Conservation (phyloP, 2,797 vertebrate genomes). For the Streptopelia turtur region DNA sequence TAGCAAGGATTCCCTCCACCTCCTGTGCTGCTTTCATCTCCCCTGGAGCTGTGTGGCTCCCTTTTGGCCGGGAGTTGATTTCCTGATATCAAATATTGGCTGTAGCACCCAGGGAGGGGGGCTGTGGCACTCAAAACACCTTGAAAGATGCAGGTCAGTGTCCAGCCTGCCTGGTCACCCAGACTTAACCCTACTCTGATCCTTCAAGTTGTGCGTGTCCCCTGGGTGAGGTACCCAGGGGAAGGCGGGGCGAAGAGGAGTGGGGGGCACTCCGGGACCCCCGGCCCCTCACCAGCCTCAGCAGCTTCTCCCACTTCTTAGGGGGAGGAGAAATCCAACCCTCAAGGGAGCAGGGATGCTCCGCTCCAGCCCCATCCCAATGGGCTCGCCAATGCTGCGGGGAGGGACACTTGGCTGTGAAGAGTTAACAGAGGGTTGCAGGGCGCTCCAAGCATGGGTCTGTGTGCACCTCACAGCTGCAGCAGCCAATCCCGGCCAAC, state of each 20-base stretch:
- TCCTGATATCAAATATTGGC: background rate
- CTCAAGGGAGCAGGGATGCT: too few relatives aligned
- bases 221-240: background rate
- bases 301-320: too few relatives aligned
- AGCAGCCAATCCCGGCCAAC: background rate
- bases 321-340: too few relatives aligned
- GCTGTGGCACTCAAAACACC: background rate
- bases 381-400: background rate
- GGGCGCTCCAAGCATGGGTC: background rate
- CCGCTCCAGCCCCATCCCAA: too few relatives aligned
- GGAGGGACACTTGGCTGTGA: background rate
- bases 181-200: background rate
- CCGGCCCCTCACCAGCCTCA: too few relatives aligned
- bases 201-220: background rate
- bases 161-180: background rate
- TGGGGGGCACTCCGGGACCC: too few relatives aligned
- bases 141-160: background rate
- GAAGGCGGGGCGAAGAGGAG: background rate
- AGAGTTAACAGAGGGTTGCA: slow-evolving; percentile 6
- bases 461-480: background rate
- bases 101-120: background rate
- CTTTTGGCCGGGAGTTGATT: background rate
- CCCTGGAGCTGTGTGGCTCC: background rate
- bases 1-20: background rate
- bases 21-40: background rate